Conservation (phyloP, 2,888 invertebrate species). For the Tetanocera ferruginea region DNA sequence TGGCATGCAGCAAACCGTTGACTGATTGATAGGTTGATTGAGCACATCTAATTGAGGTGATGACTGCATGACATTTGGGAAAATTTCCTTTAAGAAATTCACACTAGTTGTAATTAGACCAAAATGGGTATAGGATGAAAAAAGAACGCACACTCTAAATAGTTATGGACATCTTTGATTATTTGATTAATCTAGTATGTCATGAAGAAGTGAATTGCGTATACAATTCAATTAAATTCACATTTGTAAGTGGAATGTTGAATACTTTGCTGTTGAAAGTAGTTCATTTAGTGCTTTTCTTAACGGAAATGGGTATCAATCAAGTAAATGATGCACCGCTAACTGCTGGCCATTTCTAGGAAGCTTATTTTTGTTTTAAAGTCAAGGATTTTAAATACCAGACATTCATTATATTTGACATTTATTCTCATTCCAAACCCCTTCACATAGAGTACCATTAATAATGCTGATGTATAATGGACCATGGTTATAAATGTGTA, state of each 20-base stretch:
- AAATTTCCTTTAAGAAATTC: not conserved
- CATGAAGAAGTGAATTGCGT: no score
- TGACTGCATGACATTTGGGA: slow-evolving; percentile 44
- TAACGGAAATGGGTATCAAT: slow-evolving; percentile 22
- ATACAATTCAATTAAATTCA: not conserved
- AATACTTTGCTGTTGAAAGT: not conserved
- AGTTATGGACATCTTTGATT: not conserved
- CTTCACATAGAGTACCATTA: no score
- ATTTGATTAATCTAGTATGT: not conserved
- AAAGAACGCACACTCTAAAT: not conserved
- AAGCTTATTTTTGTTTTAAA: no score
- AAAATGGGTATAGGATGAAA: not conserved
- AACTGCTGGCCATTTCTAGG: no score
- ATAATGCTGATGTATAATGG: no score
- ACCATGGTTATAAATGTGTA: not conserved
- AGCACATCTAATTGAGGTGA: slow-evolving; percentile 49
- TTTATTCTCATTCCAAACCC: no score
- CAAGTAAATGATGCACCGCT: not conserved
- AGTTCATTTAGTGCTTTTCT: not conserved
- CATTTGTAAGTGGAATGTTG: not conserved
- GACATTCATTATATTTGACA: no score
- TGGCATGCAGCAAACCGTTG: slow-evolving; percentile 18
- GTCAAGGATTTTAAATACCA: no score
- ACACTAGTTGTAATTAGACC: slow-evolving; percentile 14
- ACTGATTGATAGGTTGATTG: slow-evolving; percentile 16